Evolutionary conservation across 2,113 vertebrate species (phyloP).

Genomic region (Notarius lentiginosus): DNA sequence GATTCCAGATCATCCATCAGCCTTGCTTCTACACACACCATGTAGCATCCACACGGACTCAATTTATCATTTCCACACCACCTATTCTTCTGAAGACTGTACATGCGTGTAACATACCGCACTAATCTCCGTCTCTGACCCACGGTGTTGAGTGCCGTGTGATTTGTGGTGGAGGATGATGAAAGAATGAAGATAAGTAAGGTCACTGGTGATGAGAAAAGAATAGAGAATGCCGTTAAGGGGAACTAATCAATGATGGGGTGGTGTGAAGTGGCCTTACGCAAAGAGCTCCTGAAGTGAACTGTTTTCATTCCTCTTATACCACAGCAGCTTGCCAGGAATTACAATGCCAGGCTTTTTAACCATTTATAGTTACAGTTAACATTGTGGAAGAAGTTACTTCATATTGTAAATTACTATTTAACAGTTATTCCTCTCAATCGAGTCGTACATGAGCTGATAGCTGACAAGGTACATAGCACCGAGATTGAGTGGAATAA

Average conservation of each 20-base stretch:
- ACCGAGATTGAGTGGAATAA: no score
- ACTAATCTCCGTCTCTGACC: slow-evolving; percentile 33
- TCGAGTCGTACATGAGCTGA: no score
- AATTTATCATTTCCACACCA: slow-evolving; percentile 32
- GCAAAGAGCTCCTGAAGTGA: background rate
- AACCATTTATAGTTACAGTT: no score
- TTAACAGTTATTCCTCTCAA: no score
- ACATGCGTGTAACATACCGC: background rate
- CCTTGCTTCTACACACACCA: slow-evolving; percentile 7
- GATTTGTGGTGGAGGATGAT: slow-evolving; percentile 34
- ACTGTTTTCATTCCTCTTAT: no score
- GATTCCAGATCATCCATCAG: slow-evolving; percentile 32
- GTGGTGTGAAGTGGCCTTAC: background rate
- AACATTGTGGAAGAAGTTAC: no score
- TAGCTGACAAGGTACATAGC: no score
- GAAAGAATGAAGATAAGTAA: slow-evolving; percentile 48
- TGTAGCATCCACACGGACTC: slow-evolving; percentile 19
- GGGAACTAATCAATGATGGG: background rate
- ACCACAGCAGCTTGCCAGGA: no score
- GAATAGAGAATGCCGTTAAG: background rate
- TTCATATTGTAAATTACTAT: no score
- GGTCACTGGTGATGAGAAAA: background rate
- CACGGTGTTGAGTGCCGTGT: background rate
- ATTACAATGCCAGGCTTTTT: no score
- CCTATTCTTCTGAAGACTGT: background rate